Conservation (phyloP, 2,113 vertebrate genomes). For the Myanophis thanlyinensis region DNA sequence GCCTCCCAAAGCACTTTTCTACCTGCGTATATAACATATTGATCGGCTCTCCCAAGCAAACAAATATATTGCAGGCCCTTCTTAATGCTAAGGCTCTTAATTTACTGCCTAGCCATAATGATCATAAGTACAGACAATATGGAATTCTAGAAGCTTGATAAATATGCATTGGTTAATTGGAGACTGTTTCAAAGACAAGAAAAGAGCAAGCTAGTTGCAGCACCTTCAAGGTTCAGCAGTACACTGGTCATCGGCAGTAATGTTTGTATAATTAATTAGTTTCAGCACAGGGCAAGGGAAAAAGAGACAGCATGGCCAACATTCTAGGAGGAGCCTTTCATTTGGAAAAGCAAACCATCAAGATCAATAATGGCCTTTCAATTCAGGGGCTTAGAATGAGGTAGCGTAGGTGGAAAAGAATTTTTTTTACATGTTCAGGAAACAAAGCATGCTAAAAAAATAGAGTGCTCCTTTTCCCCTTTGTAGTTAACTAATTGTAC, state of each 20-base stretch:
- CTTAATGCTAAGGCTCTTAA: constrained; percentile 16
- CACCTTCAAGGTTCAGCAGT: background rate
- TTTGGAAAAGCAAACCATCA: constrained; percentile 41
- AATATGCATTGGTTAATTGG: constrained; percentile 31
- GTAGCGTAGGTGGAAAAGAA: background rate
- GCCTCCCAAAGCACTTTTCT: background rate
- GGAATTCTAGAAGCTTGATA: background rate
- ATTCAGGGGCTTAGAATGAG: constrained; percentile 40
- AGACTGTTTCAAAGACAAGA: constrained; percentile 25
- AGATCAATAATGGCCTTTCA: constrained; percentile 43
- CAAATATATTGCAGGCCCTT: constrained; percentile 9
- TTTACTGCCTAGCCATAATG: background rate
- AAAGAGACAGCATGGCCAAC: constrained; percentile 33
- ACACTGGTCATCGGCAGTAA: constrained; percentile 32
- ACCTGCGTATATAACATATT: background rate
- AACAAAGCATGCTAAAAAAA: background rate
- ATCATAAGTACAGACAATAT: background rate
- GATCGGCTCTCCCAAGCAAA: constrained; percentile 27
- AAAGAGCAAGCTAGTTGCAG: constrained; percentile 14
- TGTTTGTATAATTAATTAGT: constrained; percentile 54
- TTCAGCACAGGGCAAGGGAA: background rate
- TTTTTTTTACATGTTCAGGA: background rate
- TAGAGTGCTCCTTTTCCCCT: background rate
- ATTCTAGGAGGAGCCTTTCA: constrained; percentile 38
- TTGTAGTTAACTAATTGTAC: background rate